Conservation (phyloP, 2,888 invertebrate genomes). For the Nipponacmea schrenckii region DNA sequence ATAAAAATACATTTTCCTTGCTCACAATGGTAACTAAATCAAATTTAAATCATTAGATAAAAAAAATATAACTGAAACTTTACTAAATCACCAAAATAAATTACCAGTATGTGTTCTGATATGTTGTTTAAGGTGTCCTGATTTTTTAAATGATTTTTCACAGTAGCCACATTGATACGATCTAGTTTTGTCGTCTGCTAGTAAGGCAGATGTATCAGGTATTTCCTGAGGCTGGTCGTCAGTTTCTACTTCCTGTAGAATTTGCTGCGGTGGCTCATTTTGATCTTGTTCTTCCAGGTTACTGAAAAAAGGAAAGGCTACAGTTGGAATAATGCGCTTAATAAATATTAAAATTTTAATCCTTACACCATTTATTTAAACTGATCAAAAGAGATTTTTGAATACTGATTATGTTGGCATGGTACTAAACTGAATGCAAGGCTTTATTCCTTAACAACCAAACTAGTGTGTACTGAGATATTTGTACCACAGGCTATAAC, state of each 20-base stretch:
- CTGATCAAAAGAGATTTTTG: no score
- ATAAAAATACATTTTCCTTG: no score
- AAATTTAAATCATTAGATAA: no score
- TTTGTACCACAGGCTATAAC: no score
- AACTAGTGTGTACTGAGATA: no score
- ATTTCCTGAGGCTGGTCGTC: constrained; percentile 10
- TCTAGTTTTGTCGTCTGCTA: constrained; percentile 19
- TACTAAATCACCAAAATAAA: neutral
- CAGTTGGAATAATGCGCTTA: neutral
- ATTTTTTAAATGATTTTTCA: constrained; percentile 68
- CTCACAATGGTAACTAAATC: no score
- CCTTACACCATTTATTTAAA: no score
- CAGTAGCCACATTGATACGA: constrained; percentile 70
- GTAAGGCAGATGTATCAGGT: neutral
- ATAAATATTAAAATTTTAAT: no score
- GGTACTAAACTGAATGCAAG: no score
- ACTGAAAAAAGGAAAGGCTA: constrained; percentile 7
- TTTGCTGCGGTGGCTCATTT: constrained; percentile 25
- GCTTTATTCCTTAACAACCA: no score
- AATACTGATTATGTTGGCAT: no score
- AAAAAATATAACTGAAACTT: no score
- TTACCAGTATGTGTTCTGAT: constrained; percentile 68
- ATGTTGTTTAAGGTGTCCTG: constrained; percentile 70
- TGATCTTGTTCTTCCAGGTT: constrained; percentile 13
- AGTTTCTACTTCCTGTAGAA: constrained; percentile 15